Evolutionary conservation across 1,140 invertebrate species (phyloP), one percentile per base, ranked within the genome.

Genomic region (Orius insidiosus): DNA sequence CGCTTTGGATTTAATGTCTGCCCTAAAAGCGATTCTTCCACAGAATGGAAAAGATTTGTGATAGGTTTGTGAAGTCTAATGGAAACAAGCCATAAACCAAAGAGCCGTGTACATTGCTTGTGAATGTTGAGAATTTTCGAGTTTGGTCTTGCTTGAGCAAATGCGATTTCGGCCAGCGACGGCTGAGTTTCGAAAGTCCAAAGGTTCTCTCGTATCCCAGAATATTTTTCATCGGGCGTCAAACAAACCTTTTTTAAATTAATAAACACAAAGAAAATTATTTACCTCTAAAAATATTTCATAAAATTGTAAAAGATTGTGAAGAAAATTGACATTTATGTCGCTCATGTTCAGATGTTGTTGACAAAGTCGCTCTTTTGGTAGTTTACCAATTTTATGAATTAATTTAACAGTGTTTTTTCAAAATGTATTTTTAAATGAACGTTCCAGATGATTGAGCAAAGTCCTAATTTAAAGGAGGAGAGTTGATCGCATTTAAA

Each of bases 361-460:
- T 32, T 70, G 60, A 52, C 78, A 83, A 33, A 89, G 66, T 52
- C 79, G 71, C 56, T 88, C 86, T 63, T 86, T 89, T 0, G 85
- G 85, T 44, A 85, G 62, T 64, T 83, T 86, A 8, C 86, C 86
- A 8, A 83, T 74, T 66, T 90, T 93, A 54, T 93, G 87, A 34
- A 93, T 78, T 1, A 94, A 63, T 55, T 80, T 76, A 14, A 76
- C 76, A 14, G 72, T 65, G 1, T 71, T 64, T n/a, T n/a, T 64
- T 86, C 78, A 57, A 88, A 75, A 16, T 72, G 65, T 56, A 79
- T 77, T 55, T 77, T 76, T 15, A 90, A 61, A 56, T 87, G 85
- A 45, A 83, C 80, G 40, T 78, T 80, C 89, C 89, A 96, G 50
- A 92, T 67, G 55, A 95, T 70, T 49, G 74, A 77, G 55, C 78